Base-by-base conservation (phyloP, 2,113 vertebrate genomes). In the Symphodus melops region DNA sequence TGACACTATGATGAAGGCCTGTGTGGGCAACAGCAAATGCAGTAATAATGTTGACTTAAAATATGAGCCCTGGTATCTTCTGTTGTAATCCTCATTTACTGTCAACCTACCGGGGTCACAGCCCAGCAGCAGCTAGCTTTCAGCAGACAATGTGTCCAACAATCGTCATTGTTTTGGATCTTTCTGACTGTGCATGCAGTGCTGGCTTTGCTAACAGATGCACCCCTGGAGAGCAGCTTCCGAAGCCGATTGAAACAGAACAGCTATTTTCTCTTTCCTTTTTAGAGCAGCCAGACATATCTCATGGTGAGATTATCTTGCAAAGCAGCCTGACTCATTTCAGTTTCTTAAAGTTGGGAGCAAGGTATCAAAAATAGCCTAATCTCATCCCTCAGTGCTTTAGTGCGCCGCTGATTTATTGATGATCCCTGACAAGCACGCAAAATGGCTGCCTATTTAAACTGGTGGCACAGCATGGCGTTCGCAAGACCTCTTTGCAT, bases 31-130 rank as follows among this genome's bases (percentile, higher is more conserved):
- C 12, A 57, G 25, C 36, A 36, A 74, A 83, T 68, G 13, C 61
- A 69, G 20, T 42, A 25, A 79, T 58, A 56, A 21, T 14, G 16
- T 19, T 55, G 67, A 36, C 42, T 75, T 36, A 44, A 10, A 77
- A 36, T 59, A 16, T 8, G 59, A 74, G 60, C 62, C 64, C 36
- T 46, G 33, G 36, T 61, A 55, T 70, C 48, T 44, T 28, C n/a
- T 39, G 46, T 72, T 54, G 52, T 19, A 66, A 72, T 54, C 59
- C 57, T 81, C 63, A 70, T 71, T 21, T 48, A 61, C 19, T 55
- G 53, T 82, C 67, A 85, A 85, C 79, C 68, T 82, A 78, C 77
- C 71, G 74, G 69, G 72, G 75, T 73, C 75, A 63, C 12, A 86
- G 66, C 59, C 66, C 77, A 67, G 61, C 41, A 51, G 57, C 49